Evolutionary conservation across 1,140 invertebrate genomes (phyloP), one percentile per base, ranked within the genome.

Genomic region (Drosophila kurseongensis): DNA sequence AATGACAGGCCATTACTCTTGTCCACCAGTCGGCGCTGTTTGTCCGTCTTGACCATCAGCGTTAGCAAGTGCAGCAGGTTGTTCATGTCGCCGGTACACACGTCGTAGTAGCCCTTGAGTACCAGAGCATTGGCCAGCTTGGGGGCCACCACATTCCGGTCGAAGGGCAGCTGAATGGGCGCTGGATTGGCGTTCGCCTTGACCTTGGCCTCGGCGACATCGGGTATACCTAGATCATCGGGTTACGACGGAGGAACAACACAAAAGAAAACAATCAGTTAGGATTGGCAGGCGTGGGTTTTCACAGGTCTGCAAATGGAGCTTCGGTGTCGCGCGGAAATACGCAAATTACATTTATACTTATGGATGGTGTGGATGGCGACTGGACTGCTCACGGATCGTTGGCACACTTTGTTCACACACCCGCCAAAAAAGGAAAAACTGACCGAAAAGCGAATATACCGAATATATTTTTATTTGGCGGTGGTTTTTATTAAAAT

Each of bases 121-220:
- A 97, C 92, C 40, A 97, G 91, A 8, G 96, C 96, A 27, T 94
- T 95, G 1, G 97, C 96, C 80, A 97, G 95, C 91, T 97, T 96
- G 83, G 95, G 94, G 10, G 96, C 96, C 67, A 97, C 96, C 42
- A 89, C 5, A 44, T 91, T 82, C 0, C 91, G 63, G 23, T 92
- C 90, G 29, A 81, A 91, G 10, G 91, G 91, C 36, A 92, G 55
- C 36, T 76, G 62, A 16, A 50, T 38, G 8, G 41, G 12, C 45
- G 45, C 18, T 12, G 55, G 13, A 4, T 71, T 55, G 29, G 13
- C 48, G 16, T 42, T 71, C 1, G 52, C 36, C 45, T 68, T 72
- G 29, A 12, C 48, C 48, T 50, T 68, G 13, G n/a, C 51, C 0
- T 68, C 61, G n/a, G 13, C 12, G 18, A 9, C 1, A 8, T 66